A percentile compares a stretch with the other conserved stretches of the same genome.
These are phyloP conservation scores for Mamestra brassicae DNA, from an alignment of 2,888 invertebrate genomes.

Conservation along the genomic window DNA sequence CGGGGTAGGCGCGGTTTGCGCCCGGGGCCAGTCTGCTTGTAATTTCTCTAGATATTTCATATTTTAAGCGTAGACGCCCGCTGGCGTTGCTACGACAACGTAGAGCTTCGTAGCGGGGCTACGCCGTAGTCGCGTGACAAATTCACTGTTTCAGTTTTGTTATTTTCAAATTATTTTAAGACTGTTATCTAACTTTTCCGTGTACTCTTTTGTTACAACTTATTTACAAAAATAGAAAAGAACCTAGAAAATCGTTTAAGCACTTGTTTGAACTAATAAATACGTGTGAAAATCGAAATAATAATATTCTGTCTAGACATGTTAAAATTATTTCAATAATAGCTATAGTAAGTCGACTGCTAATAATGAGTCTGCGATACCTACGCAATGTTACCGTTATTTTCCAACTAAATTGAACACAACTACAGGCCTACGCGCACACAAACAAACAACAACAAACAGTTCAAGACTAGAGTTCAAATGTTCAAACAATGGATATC, in stretches of 20 bases:
- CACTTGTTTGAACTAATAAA: not conserved
- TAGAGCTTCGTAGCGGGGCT: constrained; percentile 78
- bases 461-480: constrained; percentile 47
- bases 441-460: constrained; percentile 21
- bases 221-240: not conserved
- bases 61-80: constrained; percentile 84
- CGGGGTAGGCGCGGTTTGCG: constrained; percentile 87
- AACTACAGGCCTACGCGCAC: constrained; percentile 11
- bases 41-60: constrained; percentile 89
- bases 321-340: constrained; percentile 10
- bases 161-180: constrained; percentile 51
- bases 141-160: constrained; percentile 65
- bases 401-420: constrained; percentile 1
- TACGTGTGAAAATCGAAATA: not conserved
- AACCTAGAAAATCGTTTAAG: not conserved
- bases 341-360: not conserved
- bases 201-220: not conserved
- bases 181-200: constrained; percentile 38
- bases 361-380: not conserved
- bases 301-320: constrained; percentile 15
- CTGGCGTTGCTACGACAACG: constrained; percentile 83
- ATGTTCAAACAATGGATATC: constrained; percentile 32
- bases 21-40: constrained; percentile 82
- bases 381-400: constrained; percentile 8
- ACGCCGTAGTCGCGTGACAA: constrained; percentile 74